Conservation (phyloP, 2,113 vertebrate species). For the Peucedramus taeniatus region DNA sequence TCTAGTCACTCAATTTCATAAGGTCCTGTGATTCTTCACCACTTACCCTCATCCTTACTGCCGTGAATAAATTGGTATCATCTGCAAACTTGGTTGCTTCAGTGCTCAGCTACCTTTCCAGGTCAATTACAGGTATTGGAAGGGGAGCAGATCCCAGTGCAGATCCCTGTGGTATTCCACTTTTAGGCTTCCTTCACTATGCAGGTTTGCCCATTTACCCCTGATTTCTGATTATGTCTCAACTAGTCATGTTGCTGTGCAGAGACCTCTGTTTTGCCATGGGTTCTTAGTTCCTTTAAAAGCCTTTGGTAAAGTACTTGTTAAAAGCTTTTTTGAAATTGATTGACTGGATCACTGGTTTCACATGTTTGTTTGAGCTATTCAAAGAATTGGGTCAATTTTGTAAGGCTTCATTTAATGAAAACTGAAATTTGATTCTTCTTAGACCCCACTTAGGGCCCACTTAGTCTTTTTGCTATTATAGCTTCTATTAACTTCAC, state of each 20-base stretch:
- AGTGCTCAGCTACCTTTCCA: neutral
- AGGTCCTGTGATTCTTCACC: slow-evolving; percentile 3
- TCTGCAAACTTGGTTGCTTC: neutral
- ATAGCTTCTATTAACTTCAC: neutral
- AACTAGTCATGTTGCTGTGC: neutral
- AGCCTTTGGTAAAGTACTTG: neutral
- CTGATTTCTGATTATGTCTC: neutral
- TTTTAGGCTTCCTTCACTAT: neutral
- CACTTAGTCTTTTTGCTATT: neutral
- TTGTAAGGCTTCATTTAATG: neutral
- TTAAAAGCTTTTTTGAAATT: neutral
- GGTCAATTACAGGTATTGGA: neutral
- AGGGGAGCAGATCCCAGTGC: neutral
- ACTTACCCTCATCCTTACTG: neutral
- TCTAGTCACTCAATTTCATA: slow-evolving; percentile 46
- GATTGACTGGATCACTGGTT: neutral
- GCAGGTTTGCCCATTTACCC: neutral
- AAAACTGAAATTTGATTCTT: neutral
- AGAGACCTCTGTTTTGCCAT: neutral
- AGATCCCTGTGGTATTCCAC: neutral
- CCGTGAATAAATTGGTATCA: neutral
- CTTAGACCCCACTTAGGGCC: neutral
- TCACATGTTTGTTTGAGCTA: neutral
- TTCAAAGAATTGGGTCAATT: neutral
- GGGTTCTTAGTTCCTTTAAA: neutral